phyloP scores from a whole-genome alignment of 53 echinoderm and acorn worm species.

The Zoroaster sp. region DNA sequence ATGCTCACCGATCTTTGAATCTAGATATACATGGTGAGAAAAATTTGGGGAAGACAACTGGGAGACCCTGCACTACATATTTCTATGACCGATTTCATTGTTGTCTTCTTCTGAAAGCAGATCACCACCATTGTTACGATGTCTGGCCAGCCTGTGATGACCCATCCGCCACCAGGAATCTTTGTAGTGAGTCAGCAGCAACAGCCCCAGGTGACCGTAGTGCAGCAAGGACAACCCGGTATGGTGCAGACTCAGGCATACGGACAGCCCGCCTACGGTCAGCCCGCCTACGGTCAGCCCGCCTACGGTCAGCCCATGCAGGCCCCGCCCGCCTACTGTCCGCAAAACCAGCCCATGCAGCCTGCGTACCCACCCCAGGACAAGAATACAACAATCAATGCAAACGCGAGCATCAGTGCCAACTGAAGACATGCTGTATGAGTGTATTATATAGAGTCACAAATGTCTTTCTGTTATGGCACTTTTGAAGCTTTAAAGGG shows the following conservation, averaged over 20 bases:
- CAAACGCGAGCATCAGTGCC: no score
- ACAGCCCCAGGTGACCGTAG: neutral
- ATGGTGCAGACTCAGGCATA: neutral
- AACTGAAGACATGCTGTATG: no score
- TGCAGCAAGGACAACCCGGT: neutral
- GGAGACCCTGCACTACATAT: neutral
- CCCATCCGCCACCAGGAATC: slow-evolving; percentile 1
- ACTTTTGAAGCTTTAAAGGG: no score
- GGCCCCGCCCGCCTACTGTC: neutral
- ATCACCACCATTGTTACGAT: slow-evolving; percentile 18
- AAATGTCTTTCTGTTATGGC: no score
- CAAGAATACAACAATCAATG: no score
- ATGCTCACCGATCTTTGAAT: neutral
- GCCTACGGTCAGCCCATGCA: neutral
- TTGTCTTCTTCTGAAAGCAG: neutral
- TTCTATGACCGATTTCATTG: no score
- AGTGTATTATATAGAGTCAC: no score
- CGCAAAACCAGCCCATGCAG: neutral
- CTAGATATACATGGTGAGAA: neutral
- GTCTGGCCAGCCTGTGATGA: neutral
- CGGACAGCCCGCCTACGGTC: neutral
- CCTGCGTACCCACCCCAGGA: no score
- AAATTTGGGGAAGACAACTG: neutral
- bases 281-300: neutral
- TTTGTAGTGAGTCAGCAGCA: neutral